Conservation (phyloP, 2,888 invertebrate species). For the Congeria kusceri region DNA sequence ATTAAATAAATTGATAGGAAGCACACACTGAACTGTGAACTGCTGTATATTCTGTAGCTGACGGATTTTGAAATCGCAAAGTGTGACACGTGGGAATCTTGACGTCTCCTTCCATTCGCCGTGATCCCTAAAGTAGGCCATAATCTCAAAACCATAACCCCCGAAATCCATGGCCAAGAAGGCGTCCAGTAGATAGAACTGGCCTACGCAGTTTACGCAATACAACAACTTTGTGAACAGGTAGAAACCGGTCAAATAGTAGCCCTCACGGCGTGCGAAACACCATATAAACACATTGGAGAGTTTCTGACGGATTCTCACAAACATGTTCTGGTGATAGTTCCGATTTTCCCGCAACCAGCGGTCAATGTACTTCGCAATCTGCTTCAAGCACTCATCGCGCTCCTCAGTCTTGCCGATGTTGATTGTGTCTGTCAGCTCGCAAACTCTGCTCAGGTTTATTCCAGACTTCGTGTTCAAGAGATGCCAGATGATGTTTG, state of each 20-base stretch:
- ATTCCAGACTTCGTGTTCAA: slow-evolving; percentile 70
- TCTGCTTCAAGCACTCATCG: slow-evolving; percentile 61
- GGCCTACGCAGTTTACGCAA: slow-evolving; percentile 67
- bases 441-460: slow-evolving; percentile 65
- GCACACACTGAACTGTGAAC: slow-evolving; percentile 72
- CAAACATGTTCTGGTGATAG: slow-evolving; percentile 65
- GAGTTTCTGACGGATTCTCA: slow-evolving; percentile 60
- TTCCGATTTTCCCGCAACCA: slow-evolving; percentile 72
- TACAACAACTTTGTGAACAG: slow-evolving; percentile 69
- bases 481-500: slow-evolving; percentile 71
- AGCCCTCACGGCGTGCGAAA: slow-evolving; percentile 69
- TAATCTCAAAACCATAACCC: slow-evolving; percentile 71
- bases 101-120: slow-evolving; percentile 69
- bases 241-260: slow-evolving; percentile 72
- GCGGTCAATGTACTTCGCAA: slow-evolving; percentile 69
- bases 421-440: slow-evolving; percentile 61
- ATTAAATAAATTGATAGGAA: slow-evolving; percentile 75
- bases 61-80: slow-evolving; percentile 74
- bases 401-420: slow-evolving; percentile 69
- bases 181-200: slow-evolving; percentile 72
- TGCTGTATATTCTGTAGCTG: slow-evolving; percentile 69
- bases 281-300: slow-evolving; percentile 69
- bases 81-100: slow-evolving; percentile 71
- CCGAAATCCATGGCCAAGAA: slow-evolving; percentile 70
- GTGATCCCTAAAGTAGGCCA: slow-evolving; percentile 57